Evolutionary conservation across 2,888 invertebrate species (phyloP).

Genomic region (Cactoblastis cactorum): DNA sequence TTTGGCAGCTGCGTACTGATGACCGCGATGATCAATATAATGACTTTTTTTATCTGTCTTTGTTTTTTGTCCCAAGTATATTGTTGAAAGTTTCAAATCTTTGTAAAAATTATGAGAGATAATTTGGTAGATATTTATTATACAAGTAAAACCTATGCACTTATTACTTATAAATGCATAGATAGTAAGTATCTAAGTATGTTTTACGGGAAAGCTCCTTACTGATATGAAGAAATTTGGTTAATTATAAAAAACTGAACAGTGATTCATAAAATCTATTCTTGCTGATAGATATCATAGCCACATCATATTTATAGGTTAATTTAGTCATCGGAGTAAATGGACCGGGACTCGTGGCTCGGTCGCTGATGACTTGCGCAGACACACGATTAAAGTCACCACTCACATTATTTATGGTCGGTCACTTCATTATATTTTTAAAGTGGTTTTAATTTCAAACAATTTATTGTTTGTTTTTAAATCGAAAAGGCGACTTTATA

Average conservation of each 20-base stretch:
- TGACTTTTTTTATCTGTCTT: conserved; percentile 23
- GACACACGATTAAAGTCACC: conserved; percentile 47
- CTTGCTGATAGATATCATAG: neutral
- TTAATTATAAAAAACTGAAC: too few relatives aligned
- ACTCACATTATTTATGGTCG: conserved; percentile 49
- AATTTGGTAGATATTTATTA: neutral
- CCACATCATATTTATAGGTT: conserved; percentile 5
- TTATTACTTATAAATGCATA: too few relatives aligned
- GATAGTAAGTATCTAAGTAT: neutral
- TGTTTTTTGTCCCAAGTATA: conserved; percentile 22
- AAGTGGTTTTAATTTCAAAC: conserved; percentile 34
- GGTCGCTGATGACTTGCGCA: conserved; percentile 47
- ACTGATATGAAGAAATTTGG: too few relatives aligned
- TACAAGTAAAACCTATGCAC: too few relatives aligned
- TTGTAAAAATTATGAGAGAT: conserved; percentile 1
- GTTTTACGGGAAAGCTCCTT: too few relatives aligned
- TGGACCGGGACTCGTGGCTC: conserved; percentile 28
- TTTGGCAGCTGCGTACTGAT: conserved; percentile 38
- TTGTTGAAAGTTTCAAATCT: conserved; percentile 20
- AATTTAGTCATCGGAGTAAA: conserved; percentile 14
- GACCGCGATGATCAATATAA: conserved; percentile 30
- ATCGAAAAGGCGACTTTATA: too few relatives aligned
- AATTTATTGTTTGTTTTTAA: too few relatives aligned
- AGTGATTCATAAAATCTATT: neutral
- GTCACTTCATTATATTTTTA: conserved; percentile 52